Conservation (phyloP, 1,140 invertebrate genomes). For the Tetragonula clypearis region DNA sequence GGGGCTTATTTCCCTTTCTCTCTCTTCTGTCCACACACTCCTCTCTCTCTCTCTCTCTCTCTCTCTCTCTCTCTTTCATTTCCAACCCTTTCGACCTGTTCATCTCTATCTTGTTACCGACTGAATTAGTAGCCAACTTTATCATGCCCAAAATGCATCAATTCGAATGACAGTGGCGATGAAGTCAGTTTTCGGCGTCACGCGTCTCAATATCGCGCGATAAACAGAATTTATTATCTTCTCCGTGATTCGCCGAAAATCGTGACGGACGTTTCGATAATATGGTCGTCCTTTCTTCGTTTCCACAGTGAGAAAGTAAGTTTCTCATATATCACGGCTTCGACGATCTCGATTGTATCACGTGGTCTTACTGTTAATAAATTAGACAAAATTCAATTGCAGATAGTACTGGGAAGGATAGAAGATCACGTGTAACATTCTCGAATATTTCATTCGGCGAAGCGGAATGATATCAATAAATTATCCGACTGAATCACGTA, state of each 20-base stretch:
- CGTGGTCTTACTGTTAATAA: neutral
- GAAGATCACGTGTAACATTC: neutral
- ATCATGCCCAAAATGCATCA: slow-evolving; percentile 17
- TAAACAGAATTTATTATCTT: neutral
- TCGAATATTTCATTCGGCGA: neutral
- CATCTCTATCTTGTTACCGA: neutral
- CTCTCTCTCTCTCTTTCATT: neutral
- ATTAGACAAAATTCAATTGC: too few species aligned
- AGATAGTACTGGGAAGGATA: too few species aligned
- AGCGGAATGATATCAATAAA: neutral
- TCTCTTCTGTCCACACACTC: slow-evolving; percentile 22
- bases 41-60: slow-evolving; percentile 6
- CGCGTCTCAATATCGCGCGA: neutral
- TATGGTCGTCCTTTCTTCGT: neutral
- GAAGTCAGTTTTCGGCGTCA: neutral
- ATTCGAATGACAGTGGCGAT: slow-evolving; percentile 2
- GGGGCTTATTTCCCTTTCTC: slow-evolving; percentile 52
- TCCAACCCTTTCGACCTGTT: neutral
- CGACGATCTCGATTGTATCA: too few species aligned
- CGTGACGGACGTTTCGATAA: neutral
- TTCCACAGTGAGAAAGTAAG: too few species aligned
- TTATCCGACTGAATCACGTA: neutral
- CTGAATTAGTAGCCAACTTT: slow-evolving; percentile 17
- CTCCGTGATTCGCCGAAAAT: neutral
- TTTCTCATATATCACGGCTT: too few species aligned